Evolutionary conservation across 2,888 invertebrate genomes (phyloP), one percentile per base, ranked within the genome.

Genomic region (Cryptus viduatorius): DNA sequence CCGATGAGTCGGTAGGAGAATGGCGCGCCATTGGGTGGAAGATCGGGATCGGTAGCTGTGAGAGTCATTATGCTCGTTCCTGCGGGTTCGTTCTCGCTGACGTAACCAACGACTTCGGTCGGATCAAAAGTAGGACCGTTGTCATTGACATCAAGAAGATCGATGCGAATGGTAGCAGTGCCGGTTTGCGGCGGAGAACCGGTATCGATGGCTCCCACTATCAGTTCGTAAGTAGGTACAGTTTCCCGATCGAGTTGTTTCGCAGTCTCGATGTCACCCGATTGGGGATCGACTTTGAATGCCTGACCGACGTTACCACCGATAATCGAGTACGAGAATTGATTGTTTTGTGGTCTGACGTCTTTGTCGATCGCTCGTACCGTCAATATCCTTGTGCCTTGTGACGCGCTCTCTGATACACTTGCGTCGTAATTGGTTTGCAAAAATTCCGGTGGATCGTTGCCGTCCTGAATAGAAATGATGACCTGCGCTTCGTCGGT

Each of bases 401-500:
- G 94, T 0, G 94, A 90, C 0, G 96, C 97, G 24, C 97, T 97
- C 94, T 99, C 99, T 0, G 97, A 96, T 29, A 99, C 95, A 83
- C 95, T 95, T 0, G 97, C 96, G 90, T 97, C 96, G 92, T 99
- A 99, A 24, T 95, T 92, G 69, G 95, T 95, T 90, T 97, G 96
- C n/a, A 96, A 94, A 92, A 99, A 99, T 92, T 98, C 98, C 0
- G 99, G 99, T 0, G 99, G 98, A 94, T 99, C 99, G 92, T 99
- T 99, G 24, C 98, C 98, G 93, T 99, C 99, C 94, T 98, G 98
- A 86, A 99, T 97, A 0, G 97, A 97, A 85, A 99, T 97, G 68
- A 98, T 97, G 0, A 99, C 97, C 94, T 98, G 98, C 3, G 98
- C 98, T 94, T 98, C 98, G 92, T 98, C 98, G 0, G 98, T 98